These are phyloP conservation scores for Kryptolebias marmoratus DNA, from an alignment of 2,113 vertebrate genomes.

Conservation along the genomic window DNA sequence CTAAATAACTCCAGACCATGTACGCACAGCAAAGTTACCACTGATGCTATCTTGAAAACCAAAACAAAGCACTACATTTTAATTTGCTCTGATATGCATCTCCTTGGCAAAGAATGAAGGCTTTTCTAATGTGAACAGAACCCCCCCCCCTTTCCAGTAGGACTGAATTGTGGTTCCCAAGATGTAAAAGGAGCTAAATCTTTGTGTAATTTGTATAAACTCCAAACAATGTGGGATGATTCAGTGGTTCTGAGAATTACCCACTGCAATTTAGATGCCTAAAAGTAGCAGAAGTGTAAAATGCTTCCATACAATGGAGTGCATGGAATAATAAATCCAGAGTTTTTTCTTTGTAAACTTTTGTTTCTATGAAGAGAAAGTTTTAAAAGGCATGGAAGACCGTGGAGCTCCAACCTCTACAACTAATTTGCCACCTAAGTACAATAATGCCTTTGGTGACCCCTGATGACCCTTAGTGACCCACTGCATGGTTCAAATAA, in stretches of 20 bases:
- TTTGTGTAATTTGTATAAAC: not conserved
- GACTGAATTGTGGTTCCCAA: not conserved
- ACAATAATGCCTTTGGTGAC: conserved; percentile 68
- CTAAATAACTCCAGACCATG: not conserved
- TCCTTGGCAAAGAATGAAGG: too few relatives aligned
- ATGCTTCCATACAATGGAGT: not conserved
- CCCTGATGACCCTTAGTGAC: conserved; percentile 34
- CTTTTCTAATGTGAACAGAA: too few relatives aligned
- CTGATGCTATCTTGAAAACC: not conserved
- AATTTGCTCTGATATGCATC: too few relatives aligned
- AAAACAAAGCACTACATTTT: too few relatives aligned
- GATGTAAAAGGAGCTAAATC: not conserved
- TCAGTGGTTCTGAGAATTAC: not conserved
- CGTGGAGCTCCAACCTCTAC: conserved; percentile 12
- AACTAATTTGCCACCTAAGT: conserved; percentile 57
- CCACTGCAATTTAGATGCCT: not conserved
- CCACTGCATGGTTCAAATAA: conserved; percentile 40
- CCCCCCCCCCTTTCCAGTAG: too few relatives aligned
- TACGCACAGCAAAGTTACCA: not conserved
- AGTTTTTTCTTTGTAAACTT: not conserved
- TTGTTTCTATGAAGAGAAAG: not conserved
- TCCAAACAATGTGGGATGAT: not conserved
- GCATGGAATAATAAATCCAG: not conserved
- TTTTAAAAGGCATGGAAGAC: conserved; percentile 15
- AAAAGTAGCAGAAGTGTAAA: not conserved